These are phyloP conservation scores for Neomicropteryx cornuta DNA, from an alignment of 1,140 invertebrate genomes.

Conservation along the genomic window DNA sequence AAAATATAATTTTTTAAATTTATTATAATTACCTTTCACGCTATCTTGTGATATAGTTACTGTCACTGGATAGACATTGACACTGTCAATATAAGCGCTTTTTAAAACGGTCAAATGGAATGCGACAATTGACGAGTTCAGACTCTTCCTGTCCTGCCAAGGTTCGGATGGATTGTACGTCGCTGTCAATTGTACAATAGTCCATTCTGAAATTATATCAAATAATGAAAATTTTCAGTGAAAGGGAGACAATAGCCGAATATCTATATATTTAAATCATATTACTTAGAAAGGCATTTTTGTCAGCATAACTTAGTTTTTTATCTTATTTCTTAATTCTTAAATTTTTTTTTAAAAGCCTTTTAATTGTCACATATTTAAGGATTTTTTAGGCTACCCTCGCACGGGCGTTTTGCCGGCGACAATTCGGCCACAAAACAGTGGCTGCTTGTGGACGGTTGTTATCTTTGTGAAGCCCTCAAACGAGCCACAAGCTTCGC, in stretches of 20 bases:
- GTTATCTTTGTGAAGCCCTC: no score
- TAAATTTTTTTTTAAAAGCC: no score
- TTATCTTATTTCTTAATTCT: no score
- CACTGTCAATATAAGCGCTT: slow-evolving; percentile 30
- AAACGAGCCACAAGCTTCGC: no score
- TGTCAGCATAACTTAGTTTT: slow-evolving; percentile 1
- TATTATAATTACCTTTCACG: slow-evolving; percentile 27
- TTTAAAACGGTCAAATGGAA: slow-evolving; percentile 41
- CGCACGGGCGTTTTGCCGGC: no score
- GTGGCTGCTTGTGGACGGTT: no score
- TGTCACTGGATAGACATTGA: slow-evolving; percentile 23
- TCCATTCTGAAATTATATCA: slow-evolving; percentile 41
- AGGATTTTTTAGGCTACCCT: no score
- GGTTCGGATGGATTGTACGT: slow-evolving; percentile 37
- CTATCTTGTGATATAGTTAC: slow-evolving; percentile 34
- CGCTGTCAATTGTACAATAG: slow-evolving; percentile 43
- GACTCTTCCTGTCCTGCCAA: slow-evolving; percentile 21
- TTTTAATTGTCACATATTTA: no score
- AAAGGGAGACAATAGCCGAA: not conserved
- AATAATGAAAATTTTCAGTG: slow-evolving; percentile 4
- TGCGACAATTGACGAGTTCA: slow-evolving; percentile 29
- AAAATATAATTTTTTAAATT: slow-evolving; percentile 24
- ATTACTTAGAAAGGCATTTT: no score
- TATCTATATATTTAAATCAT: not conserved
- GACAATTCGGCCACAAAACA: no score